Percentiles rank a stretch among this genome's conserved stretches.
Conservation (phyloP, 2,113 vertebrate genomes). For the Alligator sinensis region DNA sequence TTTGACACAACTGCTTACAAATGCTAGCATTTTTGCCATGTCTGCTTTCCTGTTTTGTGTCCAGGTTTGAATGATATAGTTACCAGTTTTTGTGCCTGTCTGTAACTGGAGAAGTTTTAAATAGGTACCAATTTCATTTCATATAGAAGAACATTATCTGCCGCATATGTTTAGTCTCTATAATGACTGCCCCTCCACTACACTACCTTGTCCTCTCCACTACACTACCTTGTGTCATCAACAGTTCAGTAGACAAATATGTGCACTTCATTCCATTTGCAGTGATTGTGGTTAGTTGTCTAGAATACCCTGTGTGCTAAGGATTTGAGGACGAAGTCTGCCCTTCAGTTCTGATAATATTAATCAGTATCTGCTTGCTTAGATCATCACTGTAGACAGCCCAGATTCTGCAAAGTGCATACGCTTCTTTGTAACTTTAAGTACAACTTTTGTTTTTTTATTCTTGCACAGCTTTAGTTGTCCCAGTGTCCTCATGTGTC, state of each 20-base stretch:
- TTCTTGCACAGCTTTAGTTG: too few species aligned
- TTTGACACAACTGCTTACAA: background rate
- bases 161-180: background rate
- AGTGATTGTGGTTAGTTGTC: background rate
- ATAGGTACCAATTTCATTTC: background rate
- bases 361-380: background rate
- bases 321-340: background rate
- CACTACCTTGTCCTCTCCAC: too few species aligned
- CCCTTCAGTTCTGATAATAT: background rate
- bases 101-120: background rate
- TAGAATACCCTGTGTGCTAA: background rate
- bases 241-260: background rate
- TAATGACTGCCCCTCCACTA: background rate
- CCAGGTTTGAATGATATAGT: background rate
- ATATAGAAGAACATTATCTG: background rate
- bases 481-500: too few species aligned
- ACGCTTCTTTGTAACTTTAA: rapidly evolving
- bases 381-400: background rate
- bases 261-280: background rate
- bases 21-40: background rate
- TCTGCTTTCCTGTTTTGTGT: background rate
- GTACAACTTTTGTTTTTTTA: background rate
- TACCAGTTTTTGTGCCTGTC: background rate
- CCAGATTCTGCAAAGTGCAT: background rate
- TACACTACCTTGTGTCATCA: background rate